These are phyloP conservation scores for Drosophila meridionalis DNA, from an alignment of 2,888 invertebrate genomes.

Conservation along the genomic window DNA sequence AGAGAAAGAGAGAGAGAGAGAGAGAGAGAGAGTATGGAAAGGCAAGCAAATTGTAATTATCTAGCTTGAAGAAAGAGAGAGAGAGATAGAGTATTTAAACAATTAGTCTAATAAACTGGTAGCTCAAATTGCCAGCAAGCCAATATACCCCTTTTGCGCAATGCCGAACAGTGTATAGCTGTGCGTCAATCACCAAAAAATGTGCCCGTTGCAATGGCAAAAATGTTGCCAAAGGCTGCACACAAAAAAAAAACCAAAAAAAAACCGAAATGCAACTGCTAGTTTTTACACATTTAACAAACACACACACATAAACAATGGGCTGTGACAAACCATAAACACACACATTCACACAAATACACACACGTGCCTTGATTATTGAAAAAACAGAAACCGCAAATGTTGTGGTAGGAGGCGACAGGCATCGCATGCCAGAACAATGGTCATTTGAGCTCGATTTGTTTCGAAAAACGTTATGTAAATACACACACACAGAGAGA, in stretches of 20 bases:
- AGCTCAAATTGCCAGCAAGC: too few species aligned
- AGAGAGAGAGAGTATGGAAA: background rate
- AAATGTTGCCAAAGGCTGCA: slow-evolving; percentile 23
- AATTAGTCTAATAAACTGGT: too few species aligned
- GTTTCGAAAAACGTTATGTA: slow-evolving; percentile 52
- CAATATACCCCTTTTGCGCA: background rate
- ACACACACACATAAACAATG: slow-evolving; percentile 24
- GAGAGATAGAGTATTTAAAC: too few species aligned
- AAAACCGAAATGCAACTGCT: slow-evolving; percentile 20
- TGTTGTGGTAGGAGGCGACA: slow-evolving; percentile 26
- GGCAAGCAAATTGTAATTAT: background rate
- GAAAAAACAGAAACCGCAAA: slow-evolving; percentile 61
- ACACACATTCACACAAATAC: slow-evolving; percentile 7
- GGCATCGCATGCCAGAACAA: slow-evolving; percentile 34
- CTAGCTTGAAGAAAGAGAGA: background rate
- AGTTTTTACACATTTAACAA: slow-evolving; percentile 30
- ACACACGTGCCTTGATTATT: slow-evolving; percentile 55
- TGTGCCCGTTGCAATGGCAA: slow-evolving; percentile 20
- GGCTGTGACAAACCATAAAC: slow-evolving; percentile 37
- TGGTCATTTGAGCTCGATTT: slow-evolving; percentile 72
- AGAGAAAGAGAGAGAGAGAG: too few species aligned
- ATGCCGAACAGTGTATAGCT: background rate
- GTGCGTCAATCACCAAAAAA: slow-evolving; percentile 18
- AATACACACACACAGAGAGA: slow-evolving; percentile 33
- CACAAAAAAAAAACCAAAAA: background rate